phyloP scores from a whole-genome alignment of 2,888 invertebrate genomes.

The Aplocera efformata region DNA sequence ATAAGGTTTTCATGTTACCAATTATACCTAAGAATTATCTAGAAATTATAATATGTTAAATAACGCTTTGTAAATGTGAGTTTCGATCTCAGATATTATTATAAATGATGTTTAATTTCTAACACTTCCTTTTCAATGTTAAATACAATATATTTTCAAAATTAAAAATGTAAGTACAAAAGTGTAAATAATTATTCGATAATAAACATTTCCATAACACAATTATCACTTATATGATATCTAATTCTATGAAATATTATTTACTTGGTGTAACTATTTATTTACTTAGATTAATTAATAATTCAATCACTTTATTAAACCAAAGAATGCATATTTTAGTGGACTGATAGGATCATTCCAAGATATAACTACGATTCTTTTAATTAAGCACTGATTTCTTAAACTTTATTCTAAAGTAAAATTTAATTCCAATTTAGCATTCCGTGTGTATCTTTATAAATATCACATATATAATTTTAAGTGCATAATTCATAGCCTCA shows the following conservation, averaged over 20 bases:
- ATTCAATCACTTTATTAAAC: constrained; percentile 6
- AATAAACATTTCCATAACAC: no score
- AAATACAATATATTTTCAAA: not conserved
- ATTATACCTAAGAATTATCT: constrained; percentile 18
- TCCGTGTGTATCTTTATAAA: constrained; percentile 16
- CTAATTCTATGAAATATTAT: no score
- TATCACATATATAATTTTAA: constrained; percentile 2
- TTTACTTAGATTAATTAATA: no score
- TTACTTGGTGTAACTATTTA: no score
- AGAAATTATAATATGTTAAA: constrained; percentile 20
- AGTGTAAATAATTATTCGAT: no score
- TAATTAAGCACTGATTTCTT: constrained; percentile 15
- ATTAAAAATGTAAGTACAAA: no score
- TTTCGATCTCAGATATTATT: constrained; percentile 55
- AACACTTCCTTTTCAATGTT: constrained; percentile 18
- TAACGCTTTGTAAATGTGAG: constrained; percentile 49
- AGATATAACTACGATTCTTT: constrained; percentile 10
- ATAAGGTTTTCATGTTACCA: constrained; percentile 29
- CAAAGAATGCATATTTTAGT: constrained; percentile 8
- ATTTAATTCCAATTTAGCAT: constrained; percentile 26
- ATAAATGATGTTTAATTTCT: constrained; percentile 22
- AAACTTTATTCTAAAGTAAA: constrained; percentile 11
- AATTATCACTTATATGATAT: not conserved
- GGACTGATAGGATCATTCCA: constrained; percentile 52
- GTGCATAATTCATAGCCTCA: constrained; percentile 18